Evolutionary conservation across 1,140 invertebrate species (phyloP).

Genomic region (Sinonovacula constricta): DNA sequence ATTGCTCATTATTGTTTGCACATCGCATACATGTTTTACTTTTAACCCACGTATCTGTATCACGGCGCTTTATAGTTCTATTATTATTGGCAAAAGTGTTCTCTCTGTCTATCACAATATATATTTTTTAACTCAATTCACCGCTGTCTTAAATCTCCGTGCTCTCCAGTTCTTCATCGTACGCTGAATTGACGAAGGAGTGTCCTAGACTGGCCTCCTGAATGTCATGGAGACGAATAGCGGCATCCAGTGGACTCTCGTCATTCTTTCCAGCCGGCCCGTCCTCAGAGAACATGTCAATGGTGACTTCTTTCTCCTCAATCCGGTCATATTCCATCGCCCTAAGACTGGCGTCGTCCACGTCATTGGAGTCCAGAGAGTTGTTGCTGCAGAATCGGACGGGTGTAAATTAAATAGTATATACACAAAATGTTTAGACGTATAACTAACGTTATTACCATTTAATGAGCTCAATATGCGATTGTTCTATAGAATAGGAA

Average conservation of each 20-base stretch:
- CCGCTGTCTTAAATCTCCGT: neutral
- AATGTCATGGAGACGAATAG: conserved; percentile 17
- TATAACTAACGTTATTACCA: too few relatives aligned
- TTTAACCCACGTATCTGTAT: too few relatives aligned
- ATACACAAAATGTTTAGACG: too few relatives aligned
- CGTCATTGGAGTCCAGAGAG: conserved; percentile 27
- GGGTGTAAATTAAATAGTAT: too few relatives aligned
- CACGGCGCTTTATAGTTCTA: too few relatives aligned
- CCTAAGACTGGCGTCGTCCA: neutral
- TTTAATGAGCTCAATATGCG: too few relatives aligned
- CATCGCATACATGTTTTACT: too few relatives aligned
- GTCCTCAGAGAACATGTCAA: conserved; percentile 41
- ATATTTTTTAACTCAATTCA: too few relatives aligned
- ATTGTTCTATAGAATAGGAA: too few relatives aligned
- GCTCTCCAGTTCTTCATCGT: neutral
- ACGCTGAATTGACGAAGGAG: neutral
- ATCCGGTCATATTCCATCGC: neutral
- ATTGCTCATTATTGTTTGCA: too few relatives aligned
- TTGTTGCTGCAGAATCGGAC: conserved; percentile 26
- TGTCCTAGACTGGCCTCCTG: neutral
- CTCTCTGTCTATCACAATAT: too few relatives aligned
- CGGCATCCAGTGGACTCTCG: conserved; percentile 25
- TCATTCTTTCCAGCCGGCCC: neutral
- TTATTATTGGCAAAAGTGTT: too few relatives aligned
- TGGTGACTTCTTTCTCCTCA: conserved; percentile 25